Evolutionary conservation across 1,140 invertebrate genomes (phyloP).

Genomic region (Lanistes nyassanus): DNA sequence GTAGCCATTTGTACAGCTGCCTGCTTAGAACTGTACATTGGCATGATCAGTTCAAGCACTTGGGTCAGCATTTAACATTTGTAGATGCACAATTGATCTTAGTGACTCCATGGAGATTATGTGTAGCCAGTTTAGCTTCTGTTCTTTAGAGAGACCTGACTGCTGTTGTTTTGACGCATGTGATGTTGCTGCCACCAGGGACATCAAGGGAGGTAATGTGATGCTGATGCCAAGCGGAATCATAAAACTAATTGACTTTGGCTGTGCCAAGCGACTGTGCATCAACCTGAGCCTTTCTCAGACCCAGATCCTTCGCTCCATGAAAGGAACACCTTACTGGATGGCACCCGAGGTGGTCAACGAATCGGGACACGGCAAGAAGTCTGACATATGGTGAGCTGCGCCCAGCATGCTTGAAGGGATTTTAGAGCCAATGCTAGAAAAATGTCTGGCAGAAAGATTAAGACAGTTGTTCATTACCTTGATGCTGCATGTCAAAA

Average conservation of each 20-base stretch:
- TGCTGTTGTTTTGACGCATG: too few species aligned
- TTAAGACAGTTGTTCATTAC: background rate
- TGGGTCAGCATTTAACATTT: too few species aligned
- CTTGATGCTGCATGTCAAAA: background rate
- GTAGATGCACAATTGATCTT: too few species aligned
- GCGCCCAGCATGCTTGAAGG: too few species aligned
- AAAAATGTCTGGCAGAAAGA: background rate
- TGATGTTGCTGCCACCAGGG: constrained; percentile 69
- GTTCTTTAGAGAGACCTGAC: too few species aligned
- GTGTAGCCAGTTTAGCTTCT: too few species aligned
- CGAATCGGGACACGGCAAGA: constrained; percentile 64
- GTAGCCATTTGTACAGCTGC: too few species aligned
- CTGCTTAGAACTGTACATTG: too few species aligned
- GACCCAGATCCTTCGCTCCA: constrained; percentile 62
- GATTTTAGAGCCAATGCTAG: too few species aligned
- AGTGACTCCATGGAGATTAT: too few species aligned
- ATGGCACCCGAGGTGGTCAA: constrained; percentile 96
- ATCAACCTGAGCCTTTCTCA: constrained; percentile 62
- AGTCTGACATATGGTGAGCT: constrained; percentile 66
- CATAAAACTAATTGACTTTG: constrained; percentile 98
- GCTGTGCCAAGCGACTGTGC: constrained; percentile 72
- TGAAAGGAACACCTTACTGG: constrained; percentile 83
- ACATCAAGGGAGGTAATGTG: constrained; percentile 98
- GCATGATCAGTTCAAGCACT: too few species aligned
- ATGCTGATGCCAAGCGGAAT: constrained; percentile 89